Percentiles rank a stretch among this genome's conserved stretches.
Conservation (phyloP, 2,797 vertebrate species). For the Poecile montanus region DNA sequence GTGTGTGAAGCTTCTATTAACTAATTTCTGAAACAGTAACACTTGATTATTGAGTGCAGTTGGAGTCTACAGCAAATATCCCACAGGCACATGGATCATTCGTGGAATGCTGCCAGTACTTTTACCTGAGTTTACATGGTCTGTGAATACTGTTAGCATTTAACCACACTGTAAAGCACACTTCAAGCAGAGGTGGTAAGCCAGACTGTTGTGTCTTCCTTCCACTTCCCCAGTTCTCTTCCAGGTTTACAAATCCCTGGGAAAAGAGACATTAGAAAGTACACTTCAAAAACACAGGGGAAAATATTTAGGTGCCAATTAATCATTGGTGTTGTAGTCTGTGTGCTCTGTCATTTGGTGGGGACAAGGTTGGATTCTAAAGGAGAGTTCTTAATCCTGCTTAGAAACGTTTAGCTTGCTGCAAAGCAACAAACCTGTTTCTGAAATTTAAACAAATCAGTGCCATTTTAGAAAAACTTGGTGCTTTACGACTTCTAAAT, state of each 20-base stretch:
- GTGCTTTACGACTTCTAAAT: not conserved
- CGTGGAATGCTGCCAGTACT: not conserved
- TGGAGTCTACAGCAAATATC: not conserved
- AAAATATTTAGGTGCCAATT: not conserved
- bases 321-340: not conserved
- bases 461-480: not conserved
- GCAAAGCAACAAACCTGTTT: not conserved
- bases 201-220: not conserved
- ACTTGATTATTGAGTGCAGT: not conserved
- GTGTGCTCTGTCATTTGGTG: not conserved
- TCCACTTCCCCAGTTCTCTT: not conserved
- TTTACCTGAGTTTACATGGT: not conserved
- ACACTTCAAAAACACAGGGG: not conserved
- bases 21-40: not conserved
- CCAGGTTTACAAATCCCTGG: not conserved
- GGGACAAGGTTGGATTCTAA: not conserved
- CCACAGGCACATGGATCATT: not conserved
- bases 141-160: not conserved
- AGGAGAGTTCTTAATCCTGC: not conserved
- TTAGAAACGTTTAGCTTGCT: not conserved
- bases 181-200: not conserved
- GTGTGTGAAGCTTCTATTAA: not conserved
- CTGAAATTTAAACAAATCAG: not conserved
- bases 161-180: not conserved
- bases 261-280: not conserved